Evolutionary conservation across 2,888 invertebrate genomes (phyloP), one percentile per base, ranked within the genome.

Genomic region (Apodemia zela): DNA sequence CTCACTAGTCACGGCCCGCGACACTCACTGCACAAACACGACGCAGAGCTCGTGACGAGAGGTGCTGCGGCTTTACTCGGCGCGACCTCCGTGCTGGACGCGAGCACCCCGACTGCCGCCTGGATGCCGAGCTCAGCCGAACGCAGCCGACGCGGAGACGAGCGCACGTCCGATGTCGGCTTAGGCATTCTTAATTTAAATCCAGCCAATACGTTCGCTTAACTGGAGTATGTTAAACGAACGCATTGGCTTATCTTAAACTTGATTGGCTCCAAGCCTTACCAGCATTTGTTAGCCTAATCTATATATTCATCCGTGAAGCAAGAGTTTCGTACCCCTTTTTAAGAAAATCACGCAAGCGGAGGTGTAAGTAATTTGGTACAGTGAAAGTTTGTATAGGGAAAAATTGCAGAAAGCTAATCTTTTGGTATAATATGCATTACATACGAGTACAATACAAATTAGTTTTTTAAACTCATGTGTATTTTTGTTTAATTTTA

Each of bases 71-170:
- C 21, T 47, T 21, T n/a, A 6, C 47, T 35, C 47, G 13, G 33
- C 62, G 42, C 45, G 62, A 21, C 51, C 62, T 17, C 25, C 33
- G 25, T 57, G 13, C 15, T 4, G 4, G 17, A 7, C 57, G 47
- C 45, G 25, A 25, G 29, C 58, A n/a, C 18, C 29, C 58, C 21
- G 62, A 58, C 62, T 61, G 35, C 18, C 54, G 54, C 47, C 33
- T 51, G 42, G 45, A 29, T 33, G 58, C 61, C 61, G 33, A 51
- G 21, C 4, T 21, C 10, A 4, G n/a, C 47, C 58, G 47, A 54
- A 7, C 13, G 42, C 29, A 15, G 0, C 57, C 62, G 62, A 62
- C 45, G 51, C 18, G 11, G 0, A 8, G 21, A 3, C 18, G 21
- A 51, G 51, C 51, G 11, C 21, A 21, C 17, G 51, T 21, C 21